A percentile compares a stretch with the other conserved stretches of the same genome.
Conservation (phyloP, 23 tunicate species). For the Botrylloides violaceus region DNA sequence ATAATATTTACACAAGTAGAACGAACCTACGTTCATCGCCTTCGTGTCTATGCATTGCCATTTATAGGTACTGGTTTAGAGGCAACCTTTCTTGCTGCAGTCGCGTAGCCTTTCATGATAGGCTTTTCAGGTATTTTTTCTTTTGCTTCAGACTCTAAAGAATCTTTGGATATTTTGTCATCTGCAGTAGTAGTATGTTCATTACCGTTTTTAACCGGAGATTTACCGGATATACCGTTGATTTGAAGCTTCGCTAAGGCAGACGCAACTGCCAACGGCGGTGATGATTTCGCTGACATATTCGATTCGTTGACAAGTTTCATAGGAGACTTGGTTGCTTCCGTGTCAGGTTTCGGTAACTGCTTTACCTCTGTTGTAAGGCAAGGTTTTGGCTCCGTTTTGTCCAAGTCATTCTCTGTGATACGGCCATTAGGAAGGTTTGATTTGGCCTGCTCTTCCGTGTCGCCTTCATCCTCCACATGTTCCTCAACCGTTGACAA, state of each 20-base stretch:
- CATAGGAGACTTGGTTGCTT: neutral
- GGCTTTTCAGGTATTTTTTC: neutral
- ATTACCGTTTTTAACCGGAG: neutral
- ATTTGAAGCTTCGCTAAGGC: neutral
- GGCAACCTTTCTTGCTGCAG: neutral
- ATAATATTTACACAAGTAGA: no score
- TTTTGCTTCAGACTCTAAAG: neutral
- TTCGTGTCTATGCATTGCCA: neutral
- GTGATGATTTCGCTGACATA: neutral
- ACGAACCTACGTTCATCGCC: no score
- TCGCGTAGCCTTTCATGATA: neutral
- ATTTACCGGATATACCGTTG: neutral
- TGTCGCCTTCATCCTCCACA: neutral
- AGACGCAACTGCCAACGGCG: neutral
- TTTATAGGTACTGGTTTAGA: neutral
- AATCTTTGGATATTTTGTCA: neutral
- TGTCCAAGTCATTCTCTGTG: neutral
- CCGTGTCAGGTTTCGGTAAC: neutral
- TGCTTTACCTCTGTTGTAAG: neutral
- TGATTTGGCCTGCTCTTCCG: neutral
- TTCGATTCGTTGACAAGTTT: neutral
- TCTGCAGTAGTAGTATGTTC: neutral
- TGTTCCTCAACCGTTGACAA: constrained; percentile 2
- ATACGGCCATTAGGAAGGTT: neutral
- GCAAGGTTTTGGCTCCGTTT: neutral